Evolutionary conservation across 23 tunicate genomes (phyloP), one percentile per base, ranked within the genome.

Genomic region (Halocynthia aurantium): DNA sequence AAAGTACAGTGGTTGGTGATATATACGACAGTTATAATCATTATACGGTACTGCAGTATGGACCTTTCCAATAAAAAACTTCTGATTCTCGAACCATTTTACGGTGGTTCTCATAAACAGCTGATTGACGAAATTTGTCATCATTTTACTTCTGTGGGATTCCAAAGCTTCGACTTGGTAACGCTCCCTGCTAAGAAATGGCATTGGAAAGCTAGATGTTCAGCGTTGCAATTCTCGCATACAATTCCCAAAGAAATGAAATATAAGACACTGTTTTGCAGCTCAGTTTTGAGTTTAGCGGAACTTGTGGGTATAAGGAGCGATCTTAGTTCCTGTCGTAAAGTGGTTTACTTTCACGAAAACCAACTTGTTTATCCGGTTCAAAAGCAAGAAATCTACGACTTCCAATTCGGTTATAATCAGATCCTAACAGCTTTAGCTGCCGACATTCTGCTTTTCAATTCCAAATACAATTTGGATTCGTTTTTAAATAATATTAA

Each of bases 311-410:
- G 90, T n/a, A 52, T 93, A 53, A 55, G 70, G 8, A 88, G 89
- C 52, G 22, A 58, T 7, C 76, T 93, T 6, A 10, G 17, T 10
- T 49, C 54, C 18, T 69, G 85, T 20, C 80, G 79, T 53, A 93
- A 87, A 71, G 83, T 93, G 15, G 86, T 93, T 78, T 93, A 93
- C 67, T 93, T 87, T 80, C 98, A 93, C 65, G 98, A 93, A 87
- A 93, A 93, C 62, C 98, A 93, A 65, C 89, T 93, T 53, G 94
- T 90, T 7, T 93, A 93, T 65, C 98, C 98, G 0, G 86, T 93
- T n/a, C 85, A 83, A 57, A 80, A 76, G 13, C 31, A 60, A 57
- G 64, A 87, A 78, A 90, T 83, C 62, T 62, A 86, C 0, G 98
- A 93, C 71, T 87, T 93, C 72, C 98, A 93, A 51, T 93, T 76